A percentile compares a stretch with the other conserved stretches of the same genome.
These are phyloP conservation scores for Phyllotis vaccarum DNA, from an alignment of 2,797 vertebrate genomes.

Conservation along the genomic window DNA sequence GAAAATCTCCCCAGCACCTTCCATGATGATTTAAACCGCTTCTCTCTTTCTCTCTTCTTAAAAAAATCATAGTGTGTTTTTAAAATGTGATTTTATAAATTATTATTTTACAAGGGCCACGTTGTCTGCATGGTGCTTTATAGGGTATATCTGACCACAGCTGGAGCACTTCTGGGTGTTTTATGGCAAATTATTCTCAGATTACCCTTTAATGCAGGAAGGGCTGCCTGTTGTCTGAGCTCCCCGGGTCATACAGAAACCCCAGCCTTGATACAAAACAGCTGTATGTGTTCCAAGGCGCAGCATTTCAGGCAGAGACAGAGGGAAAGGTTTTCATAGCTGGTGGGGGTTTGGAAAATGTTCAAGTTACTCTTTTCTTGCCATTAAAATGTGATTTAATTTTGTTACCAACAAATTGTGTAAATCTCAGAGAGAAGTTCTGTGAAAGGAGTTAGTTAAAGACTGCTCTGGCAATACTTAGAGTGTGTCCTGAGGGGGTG, in stretches of 20 bases:
- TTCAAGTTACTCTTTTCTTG: conserved; percentile 63
- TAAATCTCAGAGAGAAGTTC: conserved; percentile 61
- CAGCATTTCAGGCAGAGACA: conserved; percentile 68
- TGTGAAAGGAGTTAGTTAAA: conserved; percentile 54
- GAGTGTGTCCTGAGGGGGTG: conserved; percentile 29
- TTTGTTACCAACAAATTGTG: conserved; percentile 79
- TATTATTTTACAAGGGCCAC: conserved; percentile 69
- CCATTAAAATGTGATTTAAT: conserved; percentile 78
- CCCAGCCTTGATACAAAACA: conserved; percentile 81
- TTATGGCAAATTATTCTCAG: conserved; percentile 78
- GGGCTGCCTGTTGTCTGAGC: conserved; percentile 75
- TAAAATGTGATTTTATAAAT: conserved; percentile 64
- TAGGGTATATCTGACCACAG: conserved; percentile 65
- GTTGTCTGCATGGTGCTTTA: conserved; percentile 65
- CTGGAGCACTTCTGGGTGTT: conserved; percentile 81
- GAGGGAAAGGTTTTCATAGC: conserved; percentile 72
- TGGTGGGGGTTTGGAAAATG: conserved; percentile 77
- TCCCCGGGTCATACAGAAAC: conserved; percentile 76
- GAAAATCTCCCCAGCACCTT: background rate
- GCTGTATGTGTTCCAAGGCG: conserved; percentile 80
- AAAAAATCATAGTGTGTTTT: background rate
- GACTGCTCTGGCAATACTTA: conserved; percentile 62
- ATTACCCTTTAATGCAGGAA: conserved; percentile 79
- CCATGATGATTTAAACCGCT: background rate
- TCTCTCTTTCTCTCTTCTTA: background rate